Conservation (phyloP, 2,797 vertebrate genomes). For the Hapalemur alaotrensis region DNA sequence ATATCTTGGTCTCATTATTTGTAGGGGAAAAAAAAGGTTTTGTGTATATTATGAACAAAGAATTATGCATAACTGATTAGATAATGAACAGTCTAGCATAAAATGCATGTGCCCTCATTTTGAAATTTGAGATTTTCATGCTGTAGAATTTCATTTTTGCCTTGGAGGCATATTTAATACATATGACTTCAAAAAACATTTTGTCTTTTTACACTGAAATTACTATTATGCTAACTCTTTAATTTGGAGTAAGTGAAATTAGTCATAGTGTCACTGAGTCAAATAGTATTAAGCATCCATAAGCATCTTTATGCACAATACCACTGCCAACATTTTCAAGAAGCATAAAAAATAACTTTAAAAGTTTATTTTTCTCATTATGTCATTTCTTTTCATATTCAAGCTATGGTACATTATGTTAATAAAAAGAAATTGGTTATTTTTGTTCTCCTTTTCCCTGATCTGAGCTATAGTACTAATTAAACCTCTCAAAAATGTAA, state of each 20-base stretch:
- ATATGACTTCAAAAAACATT: neutral
- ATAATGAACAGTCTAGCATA: neutral
- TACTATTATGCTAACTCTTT: neutral
- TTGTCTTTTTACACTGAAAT: neutral
- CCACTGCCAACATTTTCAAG: neutral
- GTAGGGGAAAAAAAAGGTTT: neutral
- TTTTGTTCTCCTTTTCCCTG: neutral
- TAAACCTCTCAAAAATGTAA: neutral
- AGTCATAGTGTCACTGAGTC: neutral
- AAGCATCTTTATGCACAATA: neutral
- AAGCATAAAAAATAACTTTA: neutral
- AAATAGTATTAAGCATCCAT: neutral
- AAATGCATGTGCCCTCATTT: neutral
- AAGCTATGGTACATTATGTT: neutral
- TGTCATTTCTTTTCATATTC: neutral
- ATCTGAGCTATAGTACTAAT: neutral
- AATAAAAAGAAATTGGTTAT: neutral
- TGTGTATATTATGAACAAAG: neutral
- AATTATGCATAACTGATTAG: neutral
- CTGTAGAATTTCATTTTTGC: neutral
- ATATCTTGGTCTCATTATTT: neutral
- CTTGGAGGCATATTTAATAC: neutral
- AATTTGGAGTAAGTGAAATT: conserved; percentile 10
- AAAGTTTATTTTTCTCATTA: neutral
- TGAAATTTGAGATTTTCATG: conserved; percentile 40